Percentiles rank a stretch among this genome's conserved stretches.
These are phyloP conservation scores for Drosophila algonquin DNA, from an alignment of 2,888 invertebrate genomes.

Conservation along the genomic window DNA sequence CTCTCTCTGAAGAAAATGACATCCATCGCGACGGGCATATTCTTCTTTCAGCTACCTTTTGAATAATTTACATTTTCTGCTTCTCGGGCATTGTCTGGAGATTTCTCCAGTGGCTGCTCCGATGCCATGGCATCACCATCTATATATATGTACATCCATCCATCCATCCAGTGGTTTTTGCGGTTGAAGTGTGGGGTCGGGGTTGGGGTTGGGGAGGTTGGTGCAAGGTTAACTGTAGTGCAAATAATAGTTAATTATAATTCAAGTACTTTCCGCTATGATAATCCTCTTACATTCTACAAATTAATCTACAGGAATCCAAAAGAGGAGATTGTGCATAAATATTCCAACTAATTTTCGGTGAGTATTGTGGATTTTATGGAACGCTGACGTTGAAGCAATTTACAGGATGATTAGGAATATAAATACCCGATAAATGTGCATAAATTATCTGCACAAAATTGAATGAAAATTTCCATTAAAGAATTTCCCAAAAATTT, in stretches of 20 bases:
- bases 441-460: neutral
- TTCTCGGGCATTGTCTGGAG: constrained; percentile 62
- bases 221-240: neutral
- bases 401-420: neutral
- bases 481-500: neutral
- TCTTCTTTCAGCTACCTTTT: constrained; percentile 67
- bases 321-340: constrained; percentile 12
- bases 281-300: constrained; percentile 21
- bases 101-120: constrained; percentile 44
- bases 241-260: constrained; percentile 37
- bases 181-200: neutral
- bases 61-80: constrained; percentile 68
- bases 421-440: neutral
- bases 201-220: neutral
- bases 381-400: neutral
- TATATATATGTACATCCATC: constrained; percentile 7
- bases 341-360: constrained; percentile 2
- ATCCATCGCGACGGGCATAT: constrained; percentile 63
- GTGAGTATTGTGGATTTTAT: neutral
- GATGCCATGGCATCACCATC: constrained; percentile 37
- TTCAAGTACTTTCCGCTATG: constrained; percentile 21
- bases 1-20: constrained; percentile 62
- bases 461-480: neutral
- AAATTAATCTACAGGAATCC: constrained; percentile 22
- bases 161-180: constrained; percentile 3